Evolutionary conservation across 2,113 vertebrate species (phyloP), one percentile per base, ranked within the genome.

Genomic region (Oryzias javanicus): DNA sequence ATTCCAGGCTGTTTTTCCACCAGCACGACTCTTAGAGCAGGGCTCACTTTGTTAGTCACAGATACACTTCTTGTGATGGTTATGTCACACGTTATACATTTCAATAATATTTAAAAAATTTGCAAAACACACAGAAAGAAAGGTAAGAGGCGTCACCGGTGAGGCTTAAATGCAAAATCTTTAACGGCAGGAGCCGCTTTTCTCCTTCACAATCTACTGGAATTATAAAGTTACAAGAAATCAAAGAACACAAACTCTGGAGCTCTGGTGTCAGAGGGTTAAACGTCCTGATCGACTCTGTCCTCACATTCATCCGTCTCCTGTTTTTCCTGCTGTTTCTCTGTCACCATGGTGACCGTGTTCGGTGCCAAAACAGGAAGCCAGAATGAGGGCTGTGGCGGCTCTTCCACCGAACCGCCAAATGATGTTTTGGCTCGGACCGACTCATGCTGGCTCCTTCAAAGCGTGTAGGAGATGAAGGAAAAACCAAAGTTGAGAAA

Each of bases 301-400:
- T 53, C 51, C 49, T 20, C 49, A 14, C 17, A 22, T 65, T 52
- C 55, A 8, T 35, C 22, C 22, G 22, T 22, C 24, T 44, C 20
- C 20, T 82, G 74, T 88, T 79, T 70, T 55, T 44, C 42, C 42
- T 45, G 29, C 29, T 85, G 83, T 78, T 83, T 77, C 50, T 60
- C 25, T 10, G 40, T 84, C 45, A 19, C 83, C 85, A 86, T 81
- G 83, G 85, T 42, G 49, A 84, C 50, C 16, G 44, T 16, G 42
- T 13, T 66, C 40, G 18, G 55, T 55, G 78, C 74, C 82, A 82
- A 67, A 54, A 64, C 77, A 84, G 81, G 79, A 86, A 86, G 71
- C 85, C 77, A 73, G 50, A 25, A n/a, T 51, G 64, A 79, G 60
- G 74, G 69, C 41, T 80, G 78, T 50, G 81, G 83, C 63, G n/a